Evolutionary conservation across 2,888 invertebrate genomes (phyloP).

Genomic region (Plebejus anna): DNA sequence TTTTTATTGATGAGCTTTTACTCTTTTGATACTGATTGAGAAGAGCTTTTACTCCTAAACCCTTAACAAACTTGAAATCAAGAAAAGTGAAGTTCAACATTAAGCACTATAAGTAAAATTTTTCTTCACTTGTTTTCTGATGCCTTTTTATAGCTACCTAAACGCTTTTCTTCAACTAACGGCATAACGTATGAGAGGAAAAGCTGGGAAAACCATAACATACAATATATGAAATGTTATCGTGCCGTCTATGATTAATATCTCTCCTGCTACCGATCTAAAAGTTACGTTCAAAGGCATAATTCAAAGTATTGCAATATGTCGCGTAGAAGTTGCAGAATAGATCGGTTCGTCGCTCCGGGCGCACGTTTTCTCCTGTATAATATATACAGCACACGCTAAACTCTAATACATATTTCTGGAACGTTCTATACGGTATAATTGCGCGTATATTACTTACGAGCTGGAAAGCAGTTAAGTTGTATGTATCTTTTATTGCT

Average conservation of each 20-base stretch:
- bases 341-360: slow-evolving; percentile 11
- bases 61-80: no score
- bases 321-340: slow-evolving; percentile 15
- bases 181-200: neutral
- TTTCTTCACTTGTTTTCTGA: neutral
- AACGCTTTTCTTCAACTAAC: neutral
- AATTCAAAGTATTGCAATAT: slow-evolving; percentile 25
- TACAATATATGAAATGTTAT: neutral
- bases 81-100: no score
- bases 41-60: no score
- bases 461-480: slow-evolving; percentile 57
- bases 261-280: slow-evolving; percentile 18
- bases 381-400: neutral
- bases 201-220: neutral
- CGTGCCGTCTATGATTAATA: neutral
- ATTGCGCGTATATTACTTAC: slow-evolving; percentile 48
- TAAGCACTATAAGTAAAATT: neutral
- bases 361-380: slow-evolving; percentile 10
- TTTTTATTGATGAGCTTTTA: no score
- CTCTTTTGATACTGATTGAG: no score
- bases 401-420: slow-evolving; percentile 19
- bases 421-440: slow-evolving; percentile 37
- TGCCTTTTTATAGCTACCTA: neutral
- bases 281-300: slow-evolving; percentile 21
- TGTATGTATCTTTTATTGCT: slow-evolving; percentile 65